Evolutionary conservation across 2,113 vertebrate species (phyloP).

Genomic region (Oenanthe oenanthe): DNA sequence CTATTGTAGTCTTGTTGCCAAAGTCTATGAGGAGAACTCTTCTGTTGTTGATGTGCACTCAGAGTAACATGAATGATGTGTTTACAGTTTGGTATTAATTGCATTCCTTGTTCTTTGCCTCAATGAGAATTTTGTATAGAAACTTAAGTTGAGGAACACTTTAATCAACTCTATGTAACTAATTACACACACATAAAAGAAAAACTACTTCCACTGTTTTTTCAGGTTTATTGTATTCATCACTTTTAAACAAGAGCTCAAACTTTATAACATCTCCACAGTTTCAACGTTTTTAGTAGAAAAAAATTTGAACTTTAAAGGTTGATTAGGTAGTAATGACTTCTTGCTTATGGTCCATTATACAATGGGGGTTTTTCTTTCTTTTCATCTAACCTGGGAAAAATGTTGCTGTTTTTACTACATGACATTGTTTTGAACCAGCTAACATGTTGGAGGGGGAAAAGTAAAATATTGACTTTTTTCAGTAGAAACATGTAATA

Average conservation of each 20-base stretch:
- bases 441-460: constrained; percentile 18
- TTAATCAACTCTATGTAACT: constrained; percentile 44
- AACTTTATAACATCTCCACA: constrained; percentile 36
- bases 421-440: constrained; percentile 23
- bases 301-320: constrained; percentile 19
- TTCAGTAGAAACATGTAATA: constrained; percentile 59
- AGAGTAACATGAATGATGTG: constrained; percentile 57
- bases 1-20: constrained; percentile 76
- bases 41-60: constrained; percentile 68
- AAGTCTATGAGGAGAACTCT: constrained; percentile 70
- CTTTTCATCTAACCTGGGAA: constrained; percentile 46
- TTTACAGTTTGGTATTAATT: constrained; percentile 79
- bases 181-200: constrained; percentile 22
- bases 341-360: constrained; percentile 50
- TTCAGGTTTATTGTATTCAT: constrained; percentile 52
- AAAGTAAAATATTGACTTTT: constrained; percentile 44
- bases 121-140: constrained; percentile 69
- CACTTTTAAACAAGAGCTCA: constrained; percentile 39
- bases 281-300: constrained; percentile 56
- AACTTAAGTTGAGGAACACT: constrained; percentile 54
- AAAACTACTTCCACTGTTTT: constrained; percentile 59
- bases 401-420: constrained; percentile 48
- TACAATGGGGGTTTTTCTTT: neutral
- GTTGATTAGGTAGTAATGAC: constrained; percentile 29
- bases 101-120: constrained; percentile 79